Evolutionary conservation across 1,140 invertebrate genomes (phyloP).

Genomic region (Druon quercuslanigerum): DNA sequence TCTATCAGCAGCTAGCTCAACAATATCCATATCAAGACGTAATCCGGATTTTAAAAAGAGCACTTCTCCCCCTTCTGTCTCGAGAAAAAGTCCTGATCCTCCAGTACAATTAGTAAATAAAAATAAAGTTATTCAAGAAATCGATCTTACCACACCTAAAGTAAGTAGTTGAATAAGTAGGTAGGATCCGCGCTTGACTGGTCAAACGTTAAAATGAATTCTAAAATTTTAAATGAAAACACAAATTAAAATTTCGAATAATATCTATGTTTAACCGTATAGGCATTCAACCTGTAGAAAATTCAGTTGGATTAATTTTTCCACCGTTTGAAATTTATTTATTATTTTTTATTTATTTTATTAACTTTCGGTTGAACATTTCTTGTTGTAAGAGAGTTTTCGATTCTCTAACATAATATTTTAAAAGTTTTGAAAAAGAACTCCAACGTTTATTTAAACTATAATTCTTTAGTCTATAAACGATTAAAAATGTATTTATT

Average conservation of each 20-base stretch:
- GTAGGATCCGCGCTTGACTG: neutral
- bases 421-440: no score
- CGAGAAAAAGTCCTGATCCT: conserved; percentile 21
- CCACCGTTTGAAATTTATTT: no score
- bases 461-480: no score
- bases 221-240: neutral
- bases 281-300: no score
- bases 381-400: no score
- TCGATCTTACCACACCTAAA: conserved; percentile 42
- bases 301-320: no score
- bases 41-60: conserved; percentile 38
- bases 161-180: conserved; percentile 17
- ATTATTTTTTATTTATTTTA: no score
- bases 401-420: no score
- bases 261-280: no score
- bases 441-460: no score
- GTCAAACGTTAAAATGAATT: neutral
- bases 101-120: conserved; percentile 20
- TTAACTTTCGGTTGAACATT: no score
- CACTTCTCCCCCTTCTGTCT: conserved; percentile 24
- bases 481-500: no score
- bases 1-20: conserved; percentile 51
- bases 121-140: conserved; percentile 33
- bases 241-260: neutral
- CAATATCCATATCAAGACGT: conserved; percentile 42